Percentiles rank a stretch among this genome's conserved stretches.
Evolutionary conservation across 2,888 invertebrate genomes (phyloP).

Genomic region (Polydrusus cervinus): DNA sequence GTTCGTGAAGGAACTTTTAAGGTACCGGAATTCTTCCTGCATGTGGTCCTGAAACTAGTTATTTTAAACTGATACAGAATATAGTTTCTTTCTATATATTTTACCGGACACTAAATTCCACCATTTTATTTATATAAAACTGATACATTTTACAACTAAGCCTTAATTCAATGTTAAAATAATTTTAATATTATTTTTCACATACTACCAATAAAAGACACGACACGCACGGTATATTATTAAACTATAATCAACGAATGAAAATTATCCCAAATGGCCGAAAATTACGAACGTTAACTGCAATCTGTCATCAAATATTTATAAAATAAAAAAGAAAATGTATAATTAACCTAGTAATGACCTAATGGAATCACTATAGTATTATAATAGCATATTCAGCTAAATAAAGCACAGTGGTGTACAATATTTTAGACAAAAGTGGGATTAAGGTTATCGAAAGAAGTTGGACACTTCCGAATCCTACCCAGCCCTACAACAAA

Average conservation of each 20-base stretch:
- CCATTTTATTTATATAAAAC: too few species aligned
- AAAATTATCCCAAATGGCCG: slow-evolving; percentile 23
- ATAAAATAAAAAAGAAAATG: slow-evolving; percentile 30
- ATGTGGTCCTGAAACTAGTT: too few species aligned
- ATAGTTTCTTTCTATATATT: too few species aligned
- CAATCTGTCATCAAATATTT: slow-evolving; percentile 38
- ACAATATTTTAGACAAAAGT: too few species aligned
- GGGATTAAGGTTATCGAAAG: too few species aligned
- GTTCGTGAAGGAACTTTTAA: too few species aligned
- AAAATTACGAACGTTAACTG: slow-evolving; percentile 29
- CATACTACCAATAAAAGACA: slow-evolving; percentile 4
- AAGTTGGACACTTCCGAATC: too few species aligned
- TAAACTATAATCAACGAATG: slow-evolving; percentile 17
- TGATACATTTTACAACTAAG: background rate
- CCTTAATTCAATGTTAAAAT: background rate
- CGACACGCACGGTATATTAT: slow-evolving; percentile 2
- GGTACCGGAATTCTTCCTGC: too few species aligned
- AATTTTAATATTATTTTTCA: background rate
- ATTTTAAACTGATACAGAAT: too few species aligned
- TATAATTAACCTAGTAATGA: slow-evolving; percentile 26
- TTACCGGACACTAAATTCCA: too few species aligned
- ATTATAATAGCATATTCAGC: slow-evolving; percentile 34
- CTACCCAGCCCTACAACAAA: too few species aligned
- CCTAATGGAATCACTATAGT: slow-evolving; percentile 22
- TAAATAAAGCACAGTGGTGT: slow-evolving; percentile 23